Evolutionary conservation across 2,888 invertebrate genomes (phyloP), one percentile per base, ranked within the genome.

Genomic region (Acleris laterana): DNA sequence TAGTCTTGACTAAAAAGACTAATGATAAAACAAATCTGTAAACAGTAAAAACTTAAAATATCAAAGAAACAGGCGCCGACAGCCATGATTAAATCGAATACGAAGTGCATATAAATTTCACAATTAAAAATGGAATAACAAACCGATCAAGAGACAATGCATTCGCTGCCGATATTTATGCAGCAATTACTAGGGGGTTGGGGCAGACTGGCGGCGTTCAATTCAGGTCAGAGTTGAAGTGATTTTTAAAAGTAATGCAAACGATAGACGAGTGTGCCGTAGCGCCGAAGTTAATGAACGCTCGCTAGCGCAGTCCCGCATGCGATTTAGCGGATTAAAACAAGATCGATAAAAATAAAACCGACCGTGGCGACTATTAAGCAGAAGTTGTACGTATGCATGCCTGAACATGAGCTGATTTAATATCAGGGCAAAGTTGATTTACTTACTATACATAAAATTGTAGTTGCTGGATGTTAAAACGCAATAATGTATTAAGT

Each of bases 181-280:
- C 89, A 85, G 89, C 89, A 89, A 89, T 90, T 88, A 90, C 81
- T 85, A 84, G 85, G 81, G 84, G 46, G 6, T n/a, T 46, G 46
- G 17, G 46, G 88, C 85, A 84, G 80, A 80, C 83, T 83, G 80
- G 77, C 87, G 80, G 77, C 87, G 83, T 87, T 88, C 87, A 82
- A 90, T 89, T 84, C 86, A 84, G 90, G 89, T 90, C 90, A 89
- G 87, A 89, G 66, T 57, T 88, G 87, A 88, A 91, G 89, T 90
- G 89, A 88, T 90, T 90, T 88, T 90, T 85, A 83, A 88, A 89
- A 90, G 87, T 89, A 90, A 90, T 87, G 87, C 87, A 87, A 87
- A 85, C 89, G 85, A 86, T 82, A 84, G 80, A 82, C 79, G 83
- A 85, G 80, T 80, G 80, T 78, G 77, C 78, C 77, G 77, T 76